phyloP scores from a whole-genome alignment of 2,888 invertebrate species.

The Cylloceria caligata region DNA sequence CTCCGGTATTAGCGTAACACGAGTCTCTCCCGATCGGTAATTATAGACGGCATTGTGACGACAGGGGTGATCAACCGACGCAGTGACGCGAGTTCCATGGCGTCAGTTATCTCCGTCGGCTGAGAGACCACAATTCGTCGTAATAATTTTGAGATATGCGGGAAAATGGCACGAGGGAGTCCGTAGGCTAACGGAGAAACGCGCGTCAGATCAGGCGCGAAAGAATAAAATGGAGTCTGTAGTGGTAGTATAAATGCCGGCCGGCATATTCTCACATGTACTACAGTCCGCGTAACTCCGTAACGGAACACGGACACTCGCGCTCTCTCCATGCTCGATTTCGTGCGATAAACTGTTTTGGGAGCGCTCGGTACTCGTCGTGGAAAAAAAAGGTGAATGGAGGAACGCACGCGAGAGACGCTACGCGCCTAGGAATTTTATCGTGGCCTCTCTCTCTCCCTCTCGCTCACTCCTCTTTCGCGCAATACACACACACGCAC shows the following conservation, averaged over 20 bases:
- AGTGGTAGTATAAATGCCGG: conserved; percentile 81
- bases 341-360: conserved; percentile 33
- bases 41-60: conserved; percentile 78
- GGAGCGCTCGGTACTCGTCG: conserved; percentile 10
- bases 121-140: background rate
- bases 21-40: conserved; percentile 74
- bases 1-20: conserved; percentile 62
- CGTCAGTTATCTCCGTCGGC: conserved; percentile 76
- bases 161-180: background rate
- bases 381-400: conserved; percentile 23
- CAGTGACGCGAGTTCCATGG: conserved; percentile 77
- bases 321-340: conserved; percentile 26
- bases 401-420: conserved; percentile 65
- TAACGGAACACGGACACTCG: conserved; percentile 69
- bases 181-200: no score
- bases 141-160: background rate
- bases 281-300: conserved; percentile 68
- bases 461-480: conserved; percentile 26
- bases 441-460: conserved; percentile 47
- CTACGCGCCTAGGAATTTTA: conserved; percentile 66
- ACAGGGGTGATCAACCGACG: conserved; percentile 77
- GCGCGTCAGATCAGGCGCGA: conserved; percentile 48
- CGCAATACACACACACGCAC: background rate
- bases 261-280: conserved; percentile 84
- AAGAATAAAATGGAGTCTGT: conserved; percentile 84